Evolutionary conservation across 2,797 vertebrate species (phyloP).

Genomic region (Alcedo quadribrachys): DNA sequence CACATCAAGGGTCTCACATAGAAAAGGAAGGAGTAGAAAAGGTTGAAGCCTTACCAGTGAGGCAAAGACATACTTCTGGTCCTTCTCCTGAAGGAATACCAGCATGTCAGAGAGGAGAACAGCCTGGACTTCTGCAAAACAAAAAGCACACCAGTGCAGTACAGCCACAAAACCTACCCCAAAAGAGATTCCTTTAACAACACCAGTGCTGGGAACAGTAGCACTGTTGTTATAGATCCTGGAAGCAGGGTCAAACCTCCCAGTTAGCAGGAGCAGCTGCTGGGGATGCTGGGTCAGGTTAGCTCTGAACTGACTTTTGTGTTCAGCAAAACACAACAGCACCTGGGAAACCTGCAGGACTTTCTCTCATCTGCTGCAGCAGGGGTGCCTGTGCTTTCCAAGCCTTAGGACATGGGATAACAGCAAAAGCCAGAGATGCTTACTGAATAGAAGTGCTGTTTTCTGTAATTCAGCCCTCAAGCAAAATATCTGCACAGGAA

Average conservation of each 20-base stretch:
- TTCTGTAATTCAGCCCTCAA: constrained; percentile 32
- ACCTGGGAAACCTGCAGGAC: neutral
- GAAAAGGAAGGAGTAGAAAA: neutral
- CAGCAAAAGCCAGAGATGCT: neutral
- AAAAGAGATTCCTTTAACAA: neutral
- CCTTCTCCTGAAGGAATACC: constrained; percentile 97
- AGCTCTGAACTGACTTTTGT: neutral
- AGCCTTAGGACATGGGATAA: neutral
- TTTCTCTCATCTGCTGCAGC: neutral
- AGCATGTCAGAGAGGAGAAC: constrained; percentile 92
- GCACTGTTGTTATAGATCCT: neutral
- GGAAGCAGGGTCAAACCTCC: neutral
- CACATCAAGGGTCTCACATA: accelerated
- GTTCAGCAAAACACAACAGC: neutral
- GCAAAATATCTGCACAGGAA: constrained; percentile 27
- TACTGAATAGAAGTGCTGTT: neutral
- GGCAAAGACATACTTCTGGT: constrained; percentile 95
- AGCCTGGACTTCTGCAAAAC: constrained; percentile 89
- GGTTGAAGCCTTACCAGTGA: constrained; percentile 86
- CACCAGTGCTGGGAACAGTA: neutral
- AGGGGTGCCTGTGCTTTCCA: neutral
- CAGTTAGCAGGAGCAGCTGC: neutral
- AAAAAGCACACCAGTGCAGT: neutral
- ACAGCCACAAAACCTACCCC: neutral
- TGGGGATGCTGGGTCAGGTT: neutral